Evolutionary conservation across 2,113 vertebrate genomes (phyloP), one percentile per base, ranked within the genome.

Genomic region (Daboia siamensis): DNA sequence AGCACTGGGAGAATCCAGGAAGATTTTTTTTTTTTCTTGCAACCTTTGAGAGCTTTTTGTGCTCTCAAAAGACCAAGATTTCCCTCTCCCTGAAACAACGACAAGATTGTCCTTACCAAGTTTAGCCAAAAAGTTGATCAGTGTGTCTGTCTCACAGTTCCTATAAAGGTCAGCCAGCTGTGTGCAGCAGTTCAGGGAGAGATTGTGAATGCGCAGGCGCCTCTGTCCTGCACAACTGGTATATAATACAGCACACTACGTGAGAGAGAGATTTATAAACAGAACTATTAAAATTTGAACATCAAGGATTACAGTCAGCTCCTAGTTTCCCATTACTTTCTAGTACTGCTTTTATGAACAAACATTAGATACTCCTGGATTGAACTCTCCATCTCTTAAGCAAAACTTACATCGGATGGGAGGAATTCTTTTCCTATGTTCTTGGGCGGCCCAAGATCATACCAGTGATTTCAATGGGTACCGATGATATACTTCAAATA

Each of bases 81-180:
- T 21, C 24, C 48, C 21, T 24, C 54, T 26, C 24, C 24, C 23
- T 5, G 46, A 88, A 89, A 59, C 89, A 90, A 91, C n/a, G 87
- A 55, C 12, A 88, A 33, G 13, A 2, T 17, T 0, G 44, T 26
- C 20, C 55, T 98, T 97, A 99, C 99, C 99, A 26, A 98, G 98
- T 97, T 99, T 99, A 95, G 98, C 98, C 96, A 99, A 98, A 97
- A 97, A 99, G 97, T 99, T 99, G 97, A 99, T 99, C 95, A 99
- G 99, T 0, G 99, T 99, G 97, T 99, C 99, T 0, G 99, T 99
- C 97, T 99, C 99, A 96, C 99, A 99, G 97, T 99, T 99, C 90
- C 99, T 98, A 96, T 99, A 99, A 61, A 99, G 98, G 96, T 99
- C 99, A 90, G 99, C 99, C 94, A 99, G 97, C 97, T 99, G 99